Evolutionary conservation across 2,113 vertebrate species (phyloP).

Genomic region (Syngnathus floridae): DNA sequence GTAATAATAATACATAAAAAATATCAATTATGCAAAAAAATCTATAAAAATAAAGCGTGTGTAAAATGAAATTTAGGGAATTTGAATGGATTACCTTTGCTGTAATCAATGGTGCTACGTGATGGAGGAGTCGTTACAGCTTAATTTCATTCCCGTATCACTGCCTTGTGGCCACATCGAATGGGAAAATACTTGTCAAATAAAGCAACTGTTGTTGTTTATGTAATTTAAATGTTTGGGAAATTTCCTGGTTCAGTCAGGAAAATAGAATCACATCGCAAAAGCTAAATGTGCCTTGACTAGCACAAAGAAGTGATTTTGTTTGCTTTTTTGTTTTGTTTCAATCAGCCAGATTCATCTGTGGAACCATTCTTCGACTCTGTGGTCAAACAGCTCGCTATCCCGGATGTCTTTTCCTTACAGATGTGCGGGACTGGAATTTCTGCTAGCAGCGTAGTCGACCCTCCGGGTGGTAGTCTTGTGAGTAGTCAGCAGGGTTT

Average conservation of each 20-base stretch:
- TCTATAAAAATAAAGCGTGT: too few species aligned
- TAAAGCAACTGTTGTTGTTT: background rate
- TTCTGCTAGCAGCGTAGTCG: constrained; percentile 64
- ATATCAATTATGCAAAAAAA: too few species aligned
- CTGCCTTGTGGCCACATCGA: background rate
- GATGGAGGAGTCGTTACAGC: background rate
- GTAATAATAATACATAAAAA: background rate
- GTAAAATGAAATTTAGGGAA: background rate
- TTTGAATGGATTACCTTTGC: background rate
- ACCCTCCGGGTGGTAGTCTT: constrained; percentile 85
- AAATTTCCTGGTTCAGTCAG: background rate
- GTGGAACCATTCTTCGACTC: constrained; percentile 95
- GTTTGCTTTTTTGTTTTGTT: constrained; percentile 14
- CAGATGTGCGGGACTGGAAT: constrained; percentile 93
- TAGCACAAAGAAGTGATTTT: background rate
- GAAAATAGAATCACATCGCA: background rate
- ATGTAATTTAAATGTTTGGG: background rate
- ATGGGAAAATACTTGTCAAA: background rate
- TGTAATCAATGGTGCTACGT: background rate
- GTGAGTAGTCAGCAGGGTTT: constrained; percentile 72
- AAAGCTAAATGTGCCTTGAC: background rate
- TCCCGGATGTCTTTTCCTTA: constrained; percentile 89
- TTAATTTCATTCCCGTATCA: background rate
- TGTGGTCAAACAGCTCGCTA: constrained; percentile 79
- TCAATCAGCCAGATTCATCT: constrained; percentile 88